Percentiles rank a stretch among this genome's conserved stretches.
These are phyloP conservation scores for Sarcophaga rosellei DNA, from an alignment of 2,888 invertebrate species.

Conservation along the genomic window DNA sequence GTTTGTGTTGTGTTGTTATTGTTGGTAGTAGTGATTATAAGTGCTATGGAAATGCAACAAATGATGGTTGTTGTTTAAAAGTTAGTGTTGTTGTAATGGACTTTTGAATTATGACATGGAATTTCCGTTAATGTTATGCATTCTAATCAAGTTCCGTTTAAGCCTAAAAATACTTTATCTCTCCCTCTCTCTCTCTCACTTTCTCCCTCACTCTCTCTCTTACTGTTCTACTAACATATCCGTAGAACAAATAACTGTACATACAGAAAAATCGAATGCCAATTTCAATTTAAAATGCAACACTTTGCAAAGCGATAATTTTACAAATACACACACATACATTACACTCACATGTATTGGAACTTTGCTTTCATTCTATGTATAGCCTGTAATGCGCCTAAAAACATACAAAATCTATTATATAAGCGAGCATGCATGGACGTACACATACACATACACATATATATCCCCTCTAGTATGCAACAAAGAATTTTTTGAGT, in stretches of 20 bases:
- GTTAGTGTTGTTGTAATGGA: conserved; percentile 43
- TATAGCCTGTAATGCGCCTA: background rate
- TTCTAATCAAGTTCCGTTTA: conserved; percentile 76
- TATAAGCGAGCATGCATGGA: background rate
- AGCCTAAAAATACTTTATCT: conserved; percentile 1
- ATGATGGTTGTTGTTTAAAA: background rate
- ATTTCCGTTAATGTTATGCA: conserved; percentile 76
- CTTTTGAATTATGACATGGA: conserved; percentile 66
- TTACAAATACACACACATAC: too few species aligned
- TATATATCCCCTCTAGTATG: background rate
- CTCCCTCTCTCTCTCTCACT: background rate
- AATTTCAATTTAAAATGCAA: conserved; percentile 53
- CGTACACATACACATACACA: background rate
- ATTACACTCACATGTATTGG: background rate
- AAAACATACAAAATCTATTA: background rate
- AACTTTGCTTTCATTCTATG: background rate
- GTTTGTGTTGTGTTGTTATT: conserved; percentile 7
- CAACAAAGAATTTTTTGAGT: background rate
- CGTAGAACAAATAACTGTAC: background rate
- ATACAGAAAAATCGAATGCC: conserved; percentile 29
- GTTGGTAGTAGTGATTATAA: conserved; percentile 3
- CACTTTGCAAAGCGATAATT: conserved; percentile 8
- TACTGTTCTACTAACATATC: background rate
- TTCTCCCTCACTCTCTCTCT: background rate
- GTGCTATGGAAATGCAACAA: conserved; percentile 40